These are phyloP conservation scores for Drosophila tsacasi DNA, from an alignment of 1,140 invertebrate genomes.

Conservation along the genomic window DNA sequence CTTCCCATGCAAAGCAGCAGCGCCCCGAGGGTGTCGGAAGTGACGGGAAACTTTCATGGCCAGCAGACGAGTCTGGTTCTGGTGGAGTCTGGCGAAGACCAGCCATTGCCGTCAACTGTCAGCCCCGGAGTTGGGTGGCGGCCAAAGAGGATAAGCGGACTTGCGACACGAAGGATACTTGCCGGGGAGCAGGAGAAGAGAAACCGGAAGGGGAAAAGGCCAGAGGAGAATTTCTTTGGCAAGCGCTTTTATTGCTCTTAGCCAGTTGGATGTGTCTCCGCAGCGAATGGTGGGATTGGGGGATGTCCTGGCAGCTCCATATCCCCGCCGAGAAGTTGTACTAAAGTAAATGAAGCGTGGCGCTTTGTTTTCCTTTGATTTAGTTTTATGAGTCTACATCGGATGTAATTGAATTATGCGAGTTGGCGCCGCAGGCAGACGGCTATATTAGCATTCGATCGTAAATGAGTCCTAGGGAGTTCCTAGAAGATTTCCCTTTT, in stretches of 20 bases:
- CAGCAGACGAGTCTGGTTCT: constrained; percentile 32
- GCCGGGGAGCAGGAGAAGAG: background rate
- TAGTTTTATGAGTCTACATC: constrained; percentile 85
- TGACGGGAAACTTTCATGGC: constrained; percentile 69
- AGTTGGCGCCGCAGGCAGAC: constrained; percentile 77
- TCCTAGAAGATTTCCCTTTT: background rate
- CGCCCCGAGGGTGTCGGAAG: constrained; percentile 57
- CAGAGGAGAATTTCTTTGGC: constrained; percentile 43
- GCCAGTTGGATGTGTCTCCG: constrained; percentile 51
- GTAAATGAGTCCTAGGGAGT: constrained; percentile 25
- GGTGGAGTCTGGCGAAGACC: constrained; percentile 22
- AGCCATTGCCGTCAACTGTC: constrained; percentile 55
- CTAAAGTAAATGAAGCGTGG: constrained; percentile 83
- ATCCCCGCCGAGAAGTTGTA: constrained; percentile 33
- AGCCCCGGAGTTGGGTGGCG: constrained; percentile 40
- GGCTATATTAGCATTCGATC: constrained; percentile 83
- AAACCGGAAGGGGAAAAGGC: background rate
- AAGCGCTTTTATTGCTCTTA: constrained; percentile 62
- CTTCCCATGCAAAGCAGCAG: constrained; percentile 9
- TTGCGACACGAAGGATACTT: constrained; percentile 50
- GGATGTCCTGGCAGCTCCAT: background rate
- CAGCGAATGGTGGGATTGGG: background rate
- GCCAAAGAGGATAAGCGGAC: constrained; percentile 66
- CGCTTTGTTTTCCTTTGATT: constrained; percentile 85
- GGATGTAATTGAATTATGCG: constrained; percentile 85